Evolutionary conservation across 2,797 vertebrate genomes (phyloP), one percentile per base, ranked within the genome.

Genomic region (Dipus sagitta): DNA sequence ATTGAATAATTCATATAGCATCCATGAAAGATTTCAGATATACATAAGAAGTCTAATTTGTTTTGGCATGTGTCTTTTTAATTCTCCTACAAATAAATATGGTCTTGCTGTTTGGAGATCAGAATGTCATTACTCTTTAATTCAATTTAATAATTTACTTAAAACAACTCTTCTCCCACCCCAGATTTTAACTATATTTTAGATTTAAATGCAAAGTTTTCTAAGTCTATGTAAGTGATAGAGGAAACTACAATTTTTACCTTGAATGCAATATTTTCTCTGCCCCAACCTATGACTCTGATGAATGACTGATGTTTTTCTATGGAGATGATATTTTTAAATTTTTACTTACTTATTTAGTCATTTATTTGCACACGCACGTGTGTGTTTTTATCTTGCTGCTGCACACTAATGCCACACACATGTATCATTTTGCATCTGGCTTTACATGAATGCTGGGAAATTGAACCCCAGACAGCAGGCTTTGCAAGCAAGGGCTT

Each of bases 171-270:
- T 87, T 77, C 68, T 21, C 30, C 32, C 70, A 84, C 85, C n/a
- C 83, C 83, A 85, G 21, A 81, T 88, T 88, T 88, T 64, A 92
- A 86, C 67, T 92, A 82, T 28, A 47, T 58, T 90, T 90, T 71
- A 88, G 21, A 81, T 11, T 68, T 85, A 90, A 65, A 64, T 79
- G 70, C 34, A 21, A 67, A 71, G 90, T 77, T 88, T 92, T 42
- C 42, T 87, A 74, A 74, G 13, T 60, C 78, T 82, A 65, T 65
- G 76, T 10, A 52, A 24, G 9, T 79, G 78, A 90, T 54, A 68
- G 18, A 12, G 80, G 54, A 90, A 1, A 85, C 68, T 92, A 94
- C 65, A 87, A 76, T 67, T 54, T 47, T 54, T 72, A 91, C 64
- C 58, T 72, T 91, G 38, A 93, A 84, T 80, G 11, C 68, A 32